phyloP scores from a whole-genome alignment of 2,113 vertebrate species.

The Sclerurus mexicanus region DNA sequence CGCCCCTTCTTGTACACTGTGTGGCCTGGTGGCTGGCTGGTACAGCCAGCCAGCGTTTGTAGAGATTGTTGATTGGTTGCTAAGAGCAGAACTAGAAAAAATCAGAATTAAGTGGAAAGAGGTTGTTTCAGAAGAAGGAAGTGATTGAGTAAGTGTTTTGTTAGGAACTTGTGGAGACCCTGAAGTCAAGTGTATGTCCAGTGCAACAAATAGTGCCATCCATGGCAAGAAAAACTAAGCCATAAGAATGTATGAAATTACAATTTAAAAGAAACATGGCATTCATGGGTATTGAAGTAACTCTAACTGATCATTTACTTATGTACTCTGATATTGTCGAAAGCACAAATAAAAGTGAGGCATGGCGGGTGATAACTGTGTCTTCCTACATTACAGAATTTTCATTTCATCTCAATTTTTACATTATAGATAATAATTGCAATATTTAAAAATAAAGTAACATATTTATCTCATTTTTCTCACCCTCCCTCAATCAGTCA shows the following conservation, averaged over 20 bases:
- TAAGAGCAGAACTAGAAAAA: neutral
- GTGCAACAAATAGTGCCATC: neutral
- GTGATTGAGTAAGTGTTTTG: neutral
- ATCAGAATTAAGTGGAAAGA: neutral
- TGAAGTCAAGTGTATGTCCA: neutral
- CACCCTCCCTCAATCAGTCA: neutral
- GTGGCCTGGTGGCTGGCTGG: neutral
- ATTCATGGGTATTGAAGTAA: neutral
- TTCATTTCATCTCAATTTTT: neutral
- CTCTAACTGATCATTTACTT: neutral
- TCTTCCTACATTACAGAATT: neutral
- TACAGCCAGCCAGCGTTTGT: rapidly evolving
- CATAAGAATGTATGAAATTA: neutral
- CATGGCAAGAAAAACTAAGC: neutral
- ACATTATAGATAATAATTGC: neutral
- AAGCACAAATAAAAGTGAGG: neutral
- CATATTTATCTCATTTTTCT: neutral
- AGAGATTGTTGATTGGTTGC: neutral
- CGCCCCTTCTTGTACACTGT: neutral
- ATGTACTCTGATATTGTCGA: neutral
- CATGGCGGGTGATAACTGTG: neutral
- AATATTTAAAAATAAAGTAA: neutral
- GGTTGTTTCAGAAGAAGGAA: neutral
- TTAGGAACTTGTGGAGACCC: neutral
- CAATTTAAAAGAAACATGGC: neutral